phyloP scores from a whole-genome alignment of 2,113 vertebrate species.

The Larimichthys crocea region DNA sequence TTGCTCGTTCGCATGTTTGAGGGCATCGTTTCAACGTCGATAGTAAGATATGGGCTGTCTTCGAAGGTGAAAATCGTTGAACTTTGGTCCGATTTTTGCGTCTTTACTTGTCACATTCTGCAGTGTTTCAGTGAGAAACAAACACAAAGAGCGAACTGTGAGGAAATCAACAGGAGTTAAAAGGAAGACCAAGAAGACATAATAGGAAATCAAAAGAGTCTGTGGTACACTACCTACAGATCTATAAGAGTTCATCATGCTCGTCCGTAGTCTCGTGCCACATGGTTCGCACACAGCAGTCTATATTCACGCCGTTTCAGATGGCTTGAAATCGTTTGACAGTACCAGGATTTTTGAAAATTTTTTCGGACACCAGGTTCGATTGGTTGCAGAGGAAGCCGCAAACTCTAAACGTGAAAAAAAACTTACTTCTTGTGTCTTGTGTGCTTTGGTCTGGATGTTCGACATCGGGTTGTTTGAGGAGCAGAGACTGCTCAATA shows the following conservation, averaged over 20 bases:
- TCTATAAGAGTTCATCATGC: conserved; percentile 83
- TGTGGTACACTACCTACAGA: conserved; percentile 80
- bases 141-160: neutral
- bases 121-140: conserved; percentile 17
- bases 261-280: conserved; percentile 84
- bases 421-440: conserved; percentile 48
- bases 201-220: too few species aligned
- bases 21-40: conserved; percentile 79
- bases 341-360: conserved; percentile 8
- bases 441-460: conserved; percentile 37
- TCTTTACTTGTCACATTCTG: conserved; percentile 80
- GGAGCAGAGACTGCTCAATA: conserved; percentile 81
- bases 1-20: conserved; percentile 30
- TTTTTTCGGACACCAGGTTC: too few species aligned
- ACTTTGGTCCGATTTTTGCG: conserved; percentile 29
- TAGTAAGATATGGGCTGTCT: conserved; percentile 75
- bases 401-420: neutral
- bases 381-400: neutral
- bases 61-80: conserved; percentile 66
- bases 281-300: conserved; percentile 86
- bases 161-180: too few species aligned
- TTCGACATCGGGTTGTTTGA: conserved; percentile 77
- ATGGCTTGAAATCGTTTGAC: neutral
- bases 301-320: conserved; percentile 62
- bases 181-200: too few species aligned